phyloP scores from a whole-genome alignment of 2,888 invertebrate species.

The Caenorhabditis sp. region DNA sequence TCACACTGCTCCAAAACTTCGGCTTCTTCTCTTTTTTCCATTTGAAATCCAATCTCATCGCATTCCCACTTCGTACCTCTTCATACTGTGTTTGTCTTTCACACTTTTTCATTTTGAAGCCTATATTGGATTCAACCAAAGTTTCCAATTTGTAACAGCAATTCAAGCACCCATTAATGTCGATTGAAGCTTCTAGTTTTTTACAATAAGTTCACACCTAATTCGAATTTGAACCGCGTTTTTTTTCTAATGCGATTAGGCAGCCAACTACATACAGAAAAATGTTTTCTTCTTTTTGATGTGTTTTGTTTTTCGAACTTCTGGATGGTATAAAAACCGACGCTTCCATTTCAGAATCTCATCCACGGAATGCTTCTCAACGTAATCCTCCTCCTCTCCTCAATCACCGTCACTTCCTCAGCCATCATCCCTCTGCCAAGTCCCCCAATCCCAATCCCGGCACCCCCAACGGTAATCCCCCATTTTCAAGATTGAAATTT shows the following conservation, averaged over 20 bases:
- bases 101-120: slow-evolving; percentile 10
- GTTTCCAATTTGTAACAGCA: slow-evolving; percentile 2
- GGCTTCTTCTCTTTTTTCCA: neutral
- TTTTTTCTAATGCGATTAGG: slow-evolving; percentile 27
- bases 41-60: slow-evolving; percentile 52
- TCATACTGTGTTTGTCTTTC: slow-evolving; percentile 18
- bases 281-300: neutral
- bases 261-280: slow-evolving; percentile 15
- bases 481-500: neutral
- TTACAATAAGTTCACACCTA: slow-evolving; percentile 34
- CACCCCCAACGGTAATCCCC: slow-evolving; percentile 48
- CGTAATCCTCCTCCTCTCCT: neutral
- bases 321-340: slow-evolving; percentile 3
- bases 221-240: slow-evolving; percentile 20
- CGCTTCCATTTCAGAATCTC: neutral
- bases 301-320: neutral
- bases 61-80: neutral
- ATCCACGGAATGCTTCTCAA: neutral
- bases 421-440: slow-evolving; percentile 47
- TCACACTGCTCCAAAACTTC: slow-evolving; percentile 14
- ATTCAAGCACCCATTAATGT: slow-evolving; percentile 11
- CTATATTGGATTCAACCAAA: neutral
- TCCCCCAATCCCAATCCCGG: slow-evolving; percentile 49
- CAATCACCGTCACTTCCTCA: neutral
- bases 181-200: slow-evolving; percentile 19